Base-by-base conservation (phyloP, 30 jellyfish, hydroid and myxozoan species). In the Phacellophora camtschatica region DNA sequence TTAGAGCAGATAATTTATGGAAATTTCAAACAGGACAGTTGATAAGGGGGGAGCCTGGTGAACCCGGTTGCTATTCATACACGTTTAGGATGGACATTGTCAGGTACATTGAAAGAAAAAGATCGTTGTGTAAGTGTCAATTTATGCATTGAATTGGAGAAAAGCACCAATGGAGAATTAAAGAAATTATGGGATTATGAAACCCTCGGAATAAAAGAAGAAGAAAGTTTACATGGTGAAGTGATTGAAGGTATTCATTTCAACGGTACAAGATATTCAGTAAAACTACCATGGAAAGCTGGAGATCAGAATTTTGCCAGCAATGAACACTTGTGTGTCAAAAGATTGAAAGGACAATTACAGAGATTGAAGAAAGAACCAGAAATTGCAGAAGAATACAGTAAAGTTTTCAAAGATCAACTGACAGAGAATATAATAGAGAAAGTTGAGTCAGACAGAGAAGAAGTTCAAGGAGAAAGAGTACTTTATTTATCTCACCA, bases 121-220 rank as follows among this genome's bases (percentile, higher is more conserved):
- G n/a, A n/a, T n/a, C n/a, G n/a, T n/a, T n/a, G n/a, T n/a, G n/a
- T n/a, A 49, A 49, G 64, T 25, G 16, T 15, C 22, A 3, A 29
- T 49, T 15, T 12, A 12, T 25, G 22, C 13, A 49, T 15, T 12
- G 64, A 49, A 49, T 25, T 15, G 64, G n/a, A 8, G 10, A 41
- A 41, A 16, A 15, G 18, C 16, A 5, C 20, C 10, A 63, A 62
- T 5, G 62, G 28, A 18, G 64, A 9, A 12, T 24, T 62, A n/a
- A 62, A 20, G 19, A 62, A 62, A 29, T 20, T 66, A 28, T 66
- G 80, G 80, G 65, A 66, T 37, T 39, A 27, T 20, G 80, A 35
- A 32, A 66, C 65, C 23, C 7, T 66, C 18, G 63, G 63, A 32
- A 6, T 35, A 3, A 28, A 66, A 19, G 34, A 23, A 30, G 8